Evolutionary conservation across 2,113 vertebrate genomes (phyloP).

Genomic region (Tylochromis polylepis): DNA sequence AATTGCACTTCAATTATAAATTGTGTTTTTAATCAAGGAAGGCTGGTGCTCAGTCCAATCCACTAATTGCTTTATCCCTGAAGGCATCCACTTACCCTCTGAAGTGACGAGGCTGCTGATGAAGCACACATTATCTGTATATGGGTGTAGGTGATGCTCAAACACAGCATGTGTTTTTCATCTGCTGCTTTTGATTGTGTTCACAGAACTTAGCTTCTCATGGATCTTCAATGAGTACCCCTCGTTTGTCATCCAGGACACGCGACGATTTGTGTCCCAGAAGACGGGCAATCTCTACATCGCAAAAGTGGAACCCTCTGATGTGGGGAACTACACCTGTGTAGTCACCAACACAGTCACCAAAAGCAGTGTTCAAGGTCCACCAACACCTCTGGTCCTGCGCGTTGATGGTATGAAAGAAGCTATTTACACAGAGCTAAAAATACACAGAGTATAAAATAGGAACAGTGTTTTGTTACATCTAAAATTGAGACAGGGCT

Average conservation of each 20-base stretch:
- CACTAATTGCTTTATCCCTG: constrained; percentile 54
- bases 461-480: background rate
- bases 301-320: constrained; percentile 89
- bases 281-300: constrained; percentile 94
- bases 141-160: background rate
- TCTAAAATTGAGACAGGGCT: background rate
- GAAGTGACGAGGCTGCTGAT: constrained; percentile 27
- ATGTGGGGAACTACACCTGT: constrained; percentile 93
- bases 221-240: constrained; percentile 97
- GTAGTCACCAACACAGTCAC: constrained; percentile 91
- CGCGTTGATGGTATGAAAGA: constrained; percentile 82
- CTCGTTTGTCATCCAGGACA: constrained; percentile 85
- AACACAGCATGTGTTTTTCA: background rate
- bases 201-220: constrained; percentile 85
- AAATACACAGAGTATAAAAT: background rate
- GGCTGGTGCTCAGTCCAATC: constrained; percentile 20
- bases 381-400: constrained; percentile 85
- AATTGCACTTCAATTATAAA: constrained; percentile 52
- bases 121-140: background rate
- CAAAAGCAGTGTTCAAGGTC: constrained; percentile 83
- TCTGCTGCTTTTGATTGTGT: constrained; percentile 2
- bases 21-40: constrained; percentile 51
- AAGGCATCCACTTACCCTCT: constrained; percentile 23
- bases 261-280: constrained; percentile 90
- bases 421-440: background rate